A percentile compares a stretch with the other conserved stretches of the same genome.
Evolutionary conservation across 2,888 invertebrate genomes (phyloP).

Genomic region (Metellina segmentata): DNA sequence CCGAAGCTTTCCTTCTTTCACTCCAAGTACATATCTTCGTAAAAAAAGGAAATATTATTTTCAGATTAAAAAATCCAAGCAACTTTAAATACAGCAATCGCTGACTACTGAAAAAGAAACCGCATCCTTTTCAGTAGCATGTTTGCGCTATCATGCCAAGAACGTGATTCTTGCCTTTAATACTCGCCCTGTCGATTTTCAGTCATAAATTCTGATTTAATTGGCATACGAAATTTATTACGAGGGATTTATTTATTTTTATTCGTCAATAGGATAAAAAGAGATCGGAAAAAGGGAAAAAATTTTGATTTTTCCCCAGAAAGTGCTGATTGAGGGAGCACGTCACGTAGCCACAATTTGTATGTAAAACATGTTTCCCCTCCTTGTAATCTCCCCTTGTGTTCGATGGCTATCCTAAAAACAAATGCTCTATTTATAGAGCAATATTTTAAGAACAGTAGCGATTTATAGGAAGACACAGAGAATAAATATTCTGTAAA

Average conservation of each 20-base stretch:
- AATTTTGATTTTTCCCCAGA: background rate
- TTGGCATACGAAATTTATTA: background rate
- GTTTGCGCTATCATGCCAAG: background rate
- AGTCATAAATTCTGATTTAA: background rate
- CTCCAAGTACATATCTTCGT: too few species aligned
- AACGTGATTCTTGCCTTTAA: background rate
- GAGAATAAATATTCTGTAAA: background rate
- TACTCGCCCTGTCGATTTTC: background rate
- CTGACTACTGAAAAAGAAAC: background rate
- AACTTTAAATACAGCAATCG: background rate
- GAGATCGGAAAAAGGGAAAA: background rate
- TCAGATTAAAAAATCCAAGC: background rate
- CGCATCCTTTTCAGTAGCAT: background rate
- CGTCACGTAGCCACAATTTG: constrained; percentile 50
- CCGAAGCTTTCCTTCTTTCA: too few species aligned
- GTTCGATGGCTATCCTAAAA: constrained; percentile 6
- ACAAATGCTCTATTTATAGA: constrained; percentile 28
- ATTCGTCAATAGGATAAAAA: background rate
- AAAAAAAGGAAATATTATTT: background rate
- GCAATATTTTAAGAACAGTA: constrained; percentile 31
- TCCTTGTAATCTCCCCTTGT: constrained; percentile 25
- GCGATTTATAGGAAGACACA: constrained; percentile 30
- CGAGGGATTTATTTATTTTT: background rate
- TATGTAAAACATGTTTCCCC: constrained; percentile 44
- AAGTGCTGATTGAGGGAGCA: background rate